Percentiles rank a stretch among this genome's conserved stretches.
These are phyloP conservation scores for Sceloporus undulatus DNA, from an alignment of 2,113 vertebrate species.

Conservation along the genomic window DNA sequence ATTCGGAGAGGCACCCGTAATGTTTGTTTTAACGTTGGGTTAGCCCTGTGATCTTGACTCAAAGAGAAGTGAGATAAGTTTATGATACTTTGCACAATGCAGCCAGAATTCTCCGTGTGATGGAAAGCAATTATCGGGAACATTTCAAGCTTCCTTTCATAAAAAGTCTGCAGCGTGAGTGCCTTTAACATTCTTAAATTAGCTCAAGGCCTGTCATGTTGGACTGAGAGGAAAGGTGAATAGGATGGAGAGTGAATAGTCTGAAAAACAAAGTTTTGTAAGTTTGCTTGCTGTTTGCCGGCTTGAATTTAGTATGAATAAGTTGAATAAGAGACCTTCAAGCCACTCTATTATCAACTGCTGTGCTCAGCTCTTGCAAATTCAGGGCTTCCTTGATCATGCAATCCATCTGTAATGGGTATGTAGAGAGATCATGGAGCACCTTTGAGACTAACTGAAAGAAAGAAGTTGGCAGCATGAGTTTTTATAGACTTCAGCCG, in stretches of 20 bases:
- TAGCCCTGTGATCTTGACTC: slow-evolving; percentile 15
- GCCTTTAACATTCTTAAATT: not conserved
- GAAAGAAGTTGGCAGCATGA: too few relatives aligned
- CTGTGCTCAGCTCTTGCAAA: too few relatives aligned
- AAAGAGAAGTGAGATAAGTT: slow-evolving; percentile 61
- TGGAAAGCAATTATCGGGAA: slow-evolving; percentile 52
- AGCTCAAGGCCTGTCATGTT: not conserved
- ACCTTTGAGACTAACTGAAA: too few relatives aligned
- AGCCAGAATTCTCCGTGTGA: slow-evolving; percentile 52
- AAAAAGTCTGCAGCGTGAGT: not conserved
- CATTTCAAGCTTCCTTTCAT: slow-evolving; percentile 11
- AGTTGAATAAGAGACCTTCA: not conserved
- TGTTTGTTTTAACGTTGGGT: not conserved
- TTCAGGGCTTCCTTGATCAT: not conserved
- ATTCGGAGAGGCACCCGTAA: not conserved
- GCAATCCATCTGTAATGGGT: not conserved
- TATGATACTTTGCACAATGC: slow-evolving; percentile 59
- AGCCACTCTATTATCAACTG: too few relatives aligned
- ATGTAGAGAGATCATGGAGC: too few relatives aligned
- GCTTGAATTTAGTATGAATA: not conserved
- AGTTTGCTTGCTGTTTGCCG: not conserved
- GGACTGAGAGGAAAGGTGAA: not conserved
- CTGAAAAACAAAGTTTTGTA: too few relatives aligned
- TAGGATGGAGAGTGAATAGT: too few relatives aligned
- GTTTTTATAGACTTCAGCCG: too few relatives aligned